Evolutionary conservation across 2,888 invertebrate genomes (phyloP), one percentile per base, ranked within the genome.

Genomic region (Acrobasis repandana): DNA sequence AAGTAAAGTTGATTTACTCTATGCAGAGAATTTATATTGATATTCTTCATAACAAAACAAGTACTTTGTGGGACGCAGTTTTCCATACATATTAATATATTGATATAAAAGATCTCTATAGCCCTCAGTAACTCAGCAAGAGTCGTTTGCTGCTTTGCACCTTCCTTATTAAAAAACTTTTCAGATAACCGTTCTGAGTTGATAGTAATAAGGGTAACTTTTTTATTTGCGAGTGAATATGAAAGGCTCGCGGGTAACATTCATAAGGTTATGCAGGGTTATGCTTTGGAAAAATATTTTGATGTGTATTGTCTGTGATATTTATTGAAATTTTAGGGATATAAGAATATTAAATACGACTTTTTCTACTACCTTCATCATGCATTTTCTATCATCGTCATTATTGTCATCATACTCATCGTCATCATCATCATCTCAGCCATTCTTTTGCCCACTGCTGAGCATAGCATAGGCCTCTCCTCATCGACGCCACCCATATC

Each of bases 161-260:
- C 56, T 56, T 56, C 43, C 56, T 56, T 56, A 56, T 56, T 56
- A 56, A 56, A 56, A 56, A 56, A 56, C 43, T 56, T 56, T 56
- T 38, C 20, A 56, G 56, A 56, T 56, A 56, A 56, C 56, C 56
- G 56, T 56, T 56, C 14, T 43, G 14, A 14, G 43, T 5, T 14
- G 3, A 43, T 43, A 43, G 43, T 43, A 43, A 43, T 43, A 43
- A 43, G 14, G 43, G 5, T n/a, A 43, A 43, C 43, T 43, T 43
- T 38, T 43, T 43, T 43, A 43, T 43, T 43, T 43, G 43, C 6
- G 43, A 14, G 43, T 43, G 14, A 43, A 43, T 43, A 43, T 43
- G 38, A 43, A 43, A 43, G 43, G 43, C 43, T 14, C 43, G n/a
- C 4, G 43, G 5, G 11, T 43, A 43, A 43, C 38, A 38, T 4